phyloP scores from a whole-genome alignment of 2,888 invertebrate genomes.

The Cordilura impudica region DNA sequence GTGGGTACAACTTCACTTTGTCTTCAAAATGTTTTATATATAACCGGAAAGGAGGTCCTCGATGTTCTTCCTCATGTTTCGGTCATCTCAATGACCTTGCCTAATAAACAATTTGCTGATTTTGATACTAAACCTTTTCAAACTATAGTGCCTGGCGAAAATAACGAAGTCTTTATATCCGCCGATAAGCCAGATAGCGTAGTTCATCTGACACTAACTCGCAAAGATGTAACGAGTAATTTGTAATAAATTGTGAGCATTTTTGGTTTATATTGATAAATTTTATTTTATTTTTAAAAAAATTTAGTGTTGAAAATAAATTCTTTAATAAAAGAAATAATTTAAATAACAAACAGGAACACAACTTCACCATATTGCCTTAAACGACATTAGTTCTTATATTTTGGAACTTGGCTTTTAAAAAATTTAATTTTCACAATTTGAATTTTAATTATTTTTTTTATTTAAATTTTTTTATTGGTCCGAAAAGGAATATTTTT shows the following conservation, averaged over 20 bases:
- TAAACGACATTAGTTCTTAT: no score
- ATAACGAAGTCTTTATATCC: slow-evolving; percentile 86
- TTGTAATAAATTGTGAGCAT: slow-evolving; percentile 65
- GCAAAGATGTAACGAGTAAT: slow-evolving; percentile 76
- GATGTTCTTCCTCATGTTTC: slow-evolving; percentile 84
- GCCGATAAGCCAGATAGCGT: slow-evolving; percentile 88
- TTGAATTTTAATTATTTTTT: no score
- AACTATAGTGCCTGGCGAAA: slow-evolving; percentile 81
- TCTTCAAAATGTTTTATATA: slow-evolving; percentile 88
- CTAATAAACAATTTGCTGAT: slow-evolving; percentile 89
- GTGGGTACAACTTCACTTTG: slow-evolving; percentile 87
- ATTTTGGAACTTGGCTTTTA: no score
- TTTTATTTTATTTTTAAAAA: slow-evolving; percentile 28
- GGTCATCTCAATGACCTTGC: slow-evolving; percentile 87
- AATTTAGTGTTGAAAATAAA: slow-evolving; percentile 24
- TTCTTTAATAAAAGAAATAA: slow-evolving; percentile 22
- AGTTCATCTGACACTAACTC: slow-evolving; percentile 85
- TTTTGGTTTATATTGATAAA: not conserved
- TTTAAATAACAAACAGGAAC: no score
- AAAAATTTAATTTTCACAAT: no score
- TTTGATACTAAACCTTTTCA: slow-evolving; percentile 88
- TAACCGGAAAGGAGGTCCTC: slow-evolving; percentile 84
- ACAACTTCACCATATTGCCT: no score
- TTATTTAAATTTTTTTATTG: no score
- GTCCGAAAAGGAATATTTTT: no score